Evolutionary conservation across 2,113 vertebrate species (phyloP).

Genomic region (Pituophis catenifer): DNA sequence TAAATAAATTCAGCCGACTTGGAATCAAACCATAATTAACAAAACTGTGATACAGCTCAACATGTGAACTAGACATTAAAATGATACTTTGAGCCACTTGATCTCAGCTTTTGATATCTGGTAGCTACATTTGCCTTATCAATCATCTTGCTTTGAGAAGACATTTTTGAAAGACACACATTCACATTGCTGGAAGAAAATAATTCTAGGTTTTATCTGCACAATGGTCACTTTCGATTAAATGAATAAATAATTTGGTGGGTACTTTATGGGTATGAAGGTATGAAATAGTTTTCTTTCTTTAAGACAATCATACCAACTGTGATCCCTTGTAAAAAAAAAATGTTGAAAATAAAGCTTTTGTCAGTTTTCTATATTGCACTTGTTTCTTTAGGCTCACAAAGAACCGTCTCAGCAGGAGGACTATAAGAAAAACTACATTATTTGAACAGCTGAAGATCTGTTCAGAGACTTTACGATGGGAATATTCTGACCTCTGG

Average conservation of each 20-base stretch:
- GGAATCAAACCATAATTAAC: background rate
- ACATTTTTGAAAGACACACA: background rate
- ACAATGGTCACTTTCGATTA: background rate
- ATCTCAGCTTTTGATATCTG: background rate
- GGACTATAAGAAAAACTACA: slow-evolving; percentile 35
- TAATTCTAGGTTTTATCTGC: background rate
- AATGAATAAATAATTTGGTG: background rate
- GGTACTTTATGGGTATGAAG: background rate
- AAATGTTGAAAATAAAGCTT: slow-evolving; percentile 29
- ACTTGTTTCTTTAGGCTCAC: slow-evolving; percentile 38
- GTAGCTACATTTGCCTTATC: background rate
- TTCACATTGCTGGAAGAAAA: background rate
- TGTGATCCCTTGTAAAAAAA: slow-evolving; percentile 2
- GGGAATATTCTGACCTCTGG: slow-evolving; percentile 46
- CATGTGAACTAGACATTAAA: background rate
- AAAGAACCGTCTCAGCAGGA: slow-evolving; percentile 41
- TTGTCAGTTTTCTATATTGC: background rate
- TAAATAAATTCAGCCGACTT: background rate
- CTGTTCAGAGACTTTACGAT: slow-evolving; percentile 37
- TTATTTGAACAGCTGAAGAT: slow-evolving; percentile 76
- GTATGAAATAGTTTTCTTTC: background rate
- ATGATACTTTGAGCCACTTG: background rate
- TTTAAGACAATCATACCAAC: slow-evolving; percentile 11
- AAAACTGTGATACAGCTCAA: background rate
- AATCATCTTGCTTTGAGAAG: background rate